These are phyloP conservation scores for Smutsia gigantea DNA, from an alignment of 2,797 vertebrate genomes.

Conservation along the genomic window DNA sequence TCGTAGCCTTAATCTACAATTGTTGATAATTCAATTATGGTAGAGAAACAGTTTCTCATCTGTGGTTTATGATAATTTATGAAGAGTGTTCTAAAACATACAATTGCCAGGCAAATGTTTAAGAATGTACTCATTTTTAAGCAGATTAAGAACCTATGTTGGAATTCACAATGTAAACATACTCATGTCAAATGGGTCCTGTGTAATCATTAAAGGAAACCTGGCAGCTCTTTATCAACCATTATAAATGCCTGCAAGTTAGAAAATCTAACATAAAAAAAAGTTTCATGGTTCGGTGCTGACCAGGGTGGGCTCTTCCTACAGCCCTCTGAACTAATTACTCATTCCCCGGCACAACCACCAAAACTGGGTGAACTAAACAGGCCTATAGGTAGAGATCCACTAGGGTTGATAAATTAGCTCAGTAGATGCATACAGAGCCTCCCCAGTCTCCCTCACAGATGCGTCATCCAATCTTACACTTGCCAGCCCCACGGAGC, in stretches of 20 bases:
- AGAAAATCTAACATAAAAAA: background rate
- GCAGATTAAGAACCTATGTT: conserved; percentile 3
- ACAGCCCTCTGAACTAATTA: background rate
- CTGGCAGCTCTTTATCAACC: background rate
- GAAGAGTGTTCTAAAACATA: background rate
- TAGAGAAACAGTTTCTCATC: background rate
- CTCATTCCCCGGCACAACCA: background rate
- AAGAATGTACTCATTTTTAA: conserved; percentile 30
- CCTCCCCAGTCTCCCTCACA: background rate
- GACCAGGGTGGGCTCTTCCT: background rate
- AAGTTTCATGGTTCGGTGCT: background rate
- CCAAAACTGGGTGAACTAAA: background rate
- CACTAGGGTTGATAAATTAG: background rate
- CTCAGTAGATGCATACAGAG: background rate
- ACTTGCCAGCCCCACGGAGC: background rate
- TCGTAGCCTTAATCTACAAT: background rate
- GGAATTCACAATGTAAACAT: conserved; percentile 36
- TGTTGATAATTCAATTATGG: background rate
- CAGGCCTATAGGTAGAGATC: background rate
- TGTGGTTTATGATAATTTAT: background rate
- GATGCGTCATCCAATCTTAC: background rate
- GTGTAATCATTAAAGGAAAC: background rate
- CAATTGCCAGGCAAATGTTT: background rate
- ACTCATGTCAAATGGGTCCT: background rate
- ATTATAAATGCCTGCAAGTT: background rate